These are phyloP conservation scores for Lysiphlebus fabarum DNA, from an alignment of 1,140 invertebrate genomes.

Conservation along the genomic window DNA sequence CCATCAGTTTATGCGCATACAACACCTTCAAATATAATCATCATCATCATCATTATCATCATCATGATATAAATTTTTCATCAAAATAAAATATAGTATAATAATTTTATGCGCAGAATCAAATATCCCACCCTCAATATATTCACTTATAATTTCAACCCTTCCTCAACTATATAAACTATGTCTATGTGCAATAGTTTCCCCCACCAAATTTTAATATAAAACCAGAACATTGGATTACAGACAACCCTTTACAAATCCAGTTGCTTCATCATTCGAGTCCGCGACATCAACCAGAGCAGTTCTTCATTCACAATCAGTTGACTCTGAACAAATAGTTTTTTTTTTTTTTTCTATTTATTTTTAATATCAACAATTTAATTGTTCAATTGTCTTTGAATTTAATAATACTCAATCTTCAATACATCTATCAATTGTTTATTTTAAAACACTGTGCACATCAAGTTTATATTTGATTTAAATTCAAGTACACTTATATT, in stretches of 20 bases:
- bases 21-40: too few species aligned
- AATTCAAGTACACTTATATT: too few species aligned
- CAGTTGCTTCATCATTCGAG: conserved; percentile 43
- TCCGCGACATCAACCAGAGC: conserved; percentile 36
- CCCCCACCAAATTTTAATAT: conserved; percentile 10
- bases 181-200: neutral
- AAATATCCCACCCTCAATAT: conserved; percentile 26
- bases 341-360: conserved; percentile 19
- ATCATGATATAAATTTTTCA: neutral
- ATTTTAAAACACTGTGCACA: too few species aligned
- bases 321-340: conserved; percentile 1
- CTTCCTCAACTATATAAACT: conserved; percentile 3
- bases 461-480: too few species aligned
- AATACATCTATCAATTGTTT: too few species aligned
- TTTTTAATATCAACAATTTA: conserved; percentile 5
- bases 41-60: too few species aligned
- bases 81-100: conserved; percentile 11
- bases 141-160: conserved; percentile 12
- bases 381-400: conserved; percentile 4
- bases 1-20: neutral
- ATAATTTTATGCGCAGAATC: conserved; percentile 20
- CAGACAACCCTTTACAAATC: conserved; percentile 34
- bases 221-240: conserved; percentile 19
- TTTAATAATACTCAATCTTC: too few species aligned
- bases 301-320: neutral